phyloP scores from a whole-genome alignment of 2,888 invertebrate genomes.

The Catocala fraxini region DNA sequence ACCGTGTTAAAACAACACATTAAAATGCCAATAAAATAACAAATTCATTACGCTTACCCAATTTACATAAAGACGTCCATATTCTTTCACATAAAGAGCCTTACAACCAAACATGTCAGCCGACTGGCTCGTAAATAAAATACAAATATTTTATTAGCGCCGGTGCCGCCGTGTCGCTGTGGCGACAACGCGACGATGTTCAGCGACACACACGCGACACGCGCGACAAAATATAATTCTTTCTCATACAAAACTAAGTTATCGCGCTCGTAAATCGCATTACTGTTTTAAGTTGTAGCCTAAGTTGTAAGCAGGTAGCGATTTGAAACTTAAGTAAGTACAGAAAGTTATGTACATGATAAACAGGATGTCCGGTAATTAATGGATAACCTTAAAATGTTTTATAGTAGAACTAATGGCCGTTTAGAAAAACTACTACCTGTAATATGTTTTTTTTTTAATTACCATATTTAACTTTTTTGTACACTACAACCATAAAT shows the following conservation, averaged over 20 bases:
- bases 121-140: background rate
- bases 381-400: too few relatives aligned
- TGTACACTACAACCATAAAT: too few relatives aligned
- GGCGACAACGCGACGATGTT: background rate
- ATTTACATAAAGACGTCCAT: too few relatives aligned
- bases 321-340: background rate
- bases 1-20: too few relatives aligned
- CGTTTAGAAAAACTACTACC: too few relatives aligned
- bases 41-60: too few relatives aligned
- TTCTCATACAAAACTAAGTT: slow-evolving; percentile 57
- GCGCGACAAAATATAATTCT: slow-evolving; percentile 57
- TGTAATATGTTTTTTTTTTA: too few relatives aligned
- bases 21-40: too few relatives aligned
- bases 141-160: slow-evolving; percentile 4
- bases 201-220: slow-evolving; percentile 10
- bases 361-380: too few relatives aligned
- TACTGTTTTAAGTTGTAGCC: slow-evolving; percentile 41
- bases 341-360: background rate
- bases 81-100: too few relatives aligned
- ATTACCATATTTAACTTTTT: too few relatives aligned
- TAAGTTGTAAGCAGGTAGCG: slow-evolving; percentile 17
- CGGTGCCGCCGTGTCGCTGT: background rate
- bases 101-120: background rate
- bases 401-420: too few relatives aligned
- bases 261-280: slow-evolving; percentile 58